A percentile compares a stretch with the other conserved stretches of the same genome.
Conservation (phyloP, 1,140 invertebrate species). For the Zaprionus lachaisei region DNA sequence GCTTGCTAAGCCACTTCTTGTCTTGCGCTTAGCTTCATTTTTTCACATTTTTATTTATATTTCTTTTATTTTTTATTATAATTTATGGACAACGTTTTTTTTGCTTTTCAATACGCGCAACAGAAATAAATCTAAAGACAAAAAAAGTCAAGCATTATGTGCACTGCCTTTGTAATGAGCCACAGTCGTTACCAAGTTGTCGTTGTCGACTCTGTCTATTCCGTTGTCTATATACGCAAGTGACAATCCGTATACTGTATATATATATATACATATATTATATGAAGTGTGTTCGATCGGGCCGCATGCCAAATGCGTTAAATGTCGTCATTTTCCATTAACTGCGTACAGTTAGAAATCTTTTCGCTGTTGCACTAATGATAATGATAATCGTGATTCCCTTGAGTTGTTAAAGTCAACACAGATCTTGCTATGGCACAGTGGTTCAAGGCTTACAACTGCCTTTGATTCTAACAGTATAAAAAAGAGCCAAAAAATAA, state of each 20-base stretch:
- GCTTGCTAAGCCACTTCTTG: slow-evolving; percentile 13
- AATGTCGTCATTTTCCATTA: slow-evolving; percentile 63
- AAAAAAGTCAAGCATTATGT: slow-evolving; percentile 59
- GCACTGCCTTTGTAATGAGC: slow-evolving; percentile 72
- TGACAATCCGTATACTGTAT: slow-evolving; percentile 54
- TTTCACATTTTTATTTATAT: slow-evolving; percentile 28
- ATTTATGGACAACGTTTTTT: slow-evolving; percentile 33
- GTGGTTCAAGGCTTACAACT: slow-evolving; percentile 8
- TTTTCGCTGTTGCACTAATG: slow-evolving; percentile 34
- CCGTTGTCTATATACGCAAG: slow-evolving; percentile 25
- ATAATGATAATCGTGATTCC: slow-evolving; percentile 20
- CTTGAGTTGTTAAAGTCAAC: slow-evolving; percentile 13
- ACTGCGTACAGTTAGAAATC: slow-evolving; percentile 49
- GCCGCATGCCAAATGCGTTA: slow-evolving; percentile 61
- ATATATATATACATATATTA: not conserved
- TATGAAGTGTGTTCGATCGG: slow-evolving; percentile 22
- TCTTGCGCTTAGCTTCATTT: slow-evolving; percentile 16
- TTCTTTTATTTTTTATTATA: slow-evolving; percentile 21
- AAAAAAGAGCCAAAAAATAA: not conserved
- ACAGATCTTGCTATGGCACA: slow-evolving; percentile 8
- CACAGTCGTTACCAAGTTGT: slow-evolving; percentile 11
- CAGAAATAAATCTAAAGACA: slow-evolving; percentile 70
- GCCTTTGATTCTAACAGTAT: not conserved
- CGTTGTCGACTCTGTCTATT: not conserved
- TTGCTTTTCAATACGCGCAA: slow-evolving; percentile 37